Evolutionary conservation across 2,113 vertebrate genomes (phyloP), one percentile per base, ranked within the genome.

Genomic region (Bostrychus sinensis): DNA sequence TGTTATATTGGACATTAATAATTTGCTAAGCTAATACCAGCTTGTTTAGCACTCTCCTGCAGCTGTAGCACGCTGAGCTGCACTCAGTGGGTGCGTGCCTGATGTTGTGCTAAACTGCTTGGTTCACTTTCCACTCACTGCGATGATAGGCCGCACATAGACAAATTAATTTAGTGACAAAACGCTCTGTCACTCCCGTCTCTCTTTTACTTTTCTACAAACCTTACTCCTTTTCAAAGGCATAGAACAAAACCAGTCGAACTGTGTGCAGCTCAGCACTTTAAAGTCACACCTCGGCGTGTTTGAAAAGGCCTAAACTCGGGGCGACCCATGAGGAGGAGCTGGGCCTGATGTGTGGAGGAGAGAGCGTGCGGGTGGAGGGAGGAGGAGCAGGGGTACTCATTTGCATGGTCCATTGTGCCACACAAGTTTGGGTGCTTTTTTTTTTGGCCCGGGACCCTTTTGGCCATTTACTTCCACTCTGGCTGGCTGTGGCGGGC

Each of bases 381-480:
- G 81, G 70, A 81, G 85, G 77, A 81, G 82, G 42, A 70, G 86
- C 7, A 78, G 86, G 83, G 84, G 85, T 75, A 72, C 69, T 89
- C 82, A 93, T 93, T 93, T 93, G 92, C 92, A 93, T 93, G 89
- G 78, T 43, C 92, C 81, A 92, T 93, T 93, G 92, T 93, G 81
- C 90, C 86, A 84, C 87, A 85, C 89, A 93, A 93, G 92, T 92
- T 93, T 93, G 91, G 92, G 90, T 92, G 91, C 89, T 93, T 91
- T 90, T 92, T 85, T 90, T 90, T 81, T 70, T 25, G 45, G 76
- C 89, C 91, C 88, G 81, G 86, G 89, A 88, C 89, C 91, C 86
- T 89, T 92, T 91, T 91, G 89, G 86, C 91, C 93, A 92, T 92
- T 93, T 93, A 93, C 93, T 93, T 93, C 92, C 92, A 93, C 91